These are phyloP conservation scores for Strigamia transsilvanica DNA, from an alignment of 2,888 invertebrate genomes.

Conservation along the genomic window DNA sequence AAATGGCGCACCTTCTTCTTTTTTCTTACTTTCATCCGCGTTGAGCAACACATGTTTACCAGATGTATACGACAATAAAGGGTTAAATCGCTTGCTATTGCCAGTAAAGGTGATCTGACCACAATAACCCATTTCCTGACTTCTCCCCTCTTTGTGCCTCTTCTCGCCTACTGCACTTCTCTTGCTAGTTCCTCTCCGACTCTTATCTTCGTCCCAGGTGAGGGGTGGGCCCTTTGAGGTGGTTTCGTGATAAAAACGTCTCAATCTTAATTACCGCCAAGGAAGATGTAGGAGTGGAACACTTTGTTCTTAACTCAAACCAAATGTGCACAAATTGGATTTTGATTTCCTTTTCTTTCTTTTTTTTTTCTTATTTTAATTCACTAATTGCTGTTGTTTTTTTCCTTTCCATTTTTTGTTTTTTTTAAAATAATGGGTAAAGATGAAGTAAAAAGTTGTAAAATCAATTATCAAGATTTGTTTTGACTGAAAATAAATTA, in stretches of 20 bases:
- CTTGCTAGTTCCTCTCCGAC: not conserved
- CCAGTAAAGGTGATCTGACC: slow-evolving; percentile 25
- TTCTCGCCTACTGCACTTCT: not conserved
- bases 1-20: slow-evolving; percentile 26
- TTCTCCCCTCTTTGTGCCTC: not conserved
- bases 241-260: slow-evolving; percentile 16
- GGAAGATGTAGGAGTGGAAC: slow-evolving; percentile 31
- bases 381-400: slow-evolving; percentile 23
- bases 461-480: slow-evolving; percentile 19
- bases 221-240: slow-evolving; percentile 1
- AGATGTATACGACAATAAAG: slow-evolving; percentile 38
- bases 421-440: not conserved
- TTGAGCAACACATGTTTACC: slow-evolving; percentile 31
- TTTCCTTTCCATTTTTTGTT: not conserved
- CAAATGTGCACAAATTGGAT: slow-evolving; percentile 47
- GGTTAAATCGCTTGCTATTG: slow-evolving; percentile 3
- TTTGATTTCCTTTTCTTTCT: slow-evolving; percentile 17
- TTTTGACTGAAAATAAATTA: slow-evolving; percentile 44
- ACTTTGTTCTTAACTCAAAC: slow-evolving; percentile 42
- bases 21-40: not conserved
- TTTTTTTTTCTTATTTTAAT: slow-evolving; percentile 4
- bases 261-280: slow-evolving; percentile 20
- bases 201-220: slow-evolving; percentile 43
- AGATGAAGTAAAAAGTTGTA: slow-evolving; percentile 31
- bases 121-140: slow-evolving; percentile 44